These are phyloP conservation scores for Acanthosepion lycidas DNA, from an alignment of 2,888 invertebrate genomes.

Conservation along the genomic window DNA sequence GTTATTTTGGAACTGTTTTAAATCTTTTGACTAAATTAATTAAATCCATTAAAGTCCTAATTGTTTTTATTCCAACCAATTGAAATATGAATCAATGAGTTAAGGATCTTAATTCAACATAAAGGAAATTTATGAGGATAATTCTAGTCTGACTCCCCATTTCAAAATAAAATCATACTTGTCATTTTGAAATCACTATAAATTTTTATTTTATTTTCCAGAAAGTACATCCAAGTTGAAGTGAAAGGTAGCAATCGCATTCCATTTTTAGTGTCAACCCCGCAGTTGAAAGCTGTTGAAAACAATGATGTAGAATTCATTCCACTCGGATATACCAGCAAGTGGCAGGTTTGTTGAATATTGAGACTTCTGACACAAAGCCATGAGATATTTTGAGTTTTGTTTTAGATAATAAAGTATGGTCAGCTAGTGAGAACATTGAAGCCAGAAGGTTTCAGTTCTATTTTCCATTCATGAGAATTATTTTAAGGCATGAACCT, in stretches of 20 bases:
- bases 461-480: too few relatives aligned
- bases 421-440: too few relatives aligned
- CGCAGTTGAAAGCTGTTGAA: conserved; percentile 56
- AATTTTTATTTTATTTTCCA: conserved; percentile 52
- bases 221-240: conserved; percentile 85
- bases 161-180: background rate
- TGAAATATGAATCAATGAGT: too few relatives aligned
- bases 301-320: conserved; percentile 61
- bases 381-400: too few relatives aligned
- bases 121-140: background rate
- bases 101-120: too few relatives aligned
- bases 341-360: conserved; percentile 55
- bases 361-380: background rate
- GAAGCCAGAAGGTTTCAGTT: too few relatives aligned
- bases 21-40: too few relatives aligned
- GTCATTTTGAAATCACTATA: background rate
- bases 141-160: background rate
- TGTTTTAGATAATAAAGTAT: too few relatives aligned
- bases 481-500: too few relatives aligned
- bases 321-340: conserved; percentile 57
- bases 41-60: too few relatives aligned
- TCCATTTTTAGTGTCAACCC: conserved; percentile 59
- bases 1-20: too few relatives aligned
- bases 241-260: conserved; percentile 74
- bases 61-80: too few relatives aligned